Evolutionary conservation across 2,888 invertebrate genomes (phyloP), one percentile per base, ranked within the genome.

Genomic region (Agonopterix heracliana): DNA sequence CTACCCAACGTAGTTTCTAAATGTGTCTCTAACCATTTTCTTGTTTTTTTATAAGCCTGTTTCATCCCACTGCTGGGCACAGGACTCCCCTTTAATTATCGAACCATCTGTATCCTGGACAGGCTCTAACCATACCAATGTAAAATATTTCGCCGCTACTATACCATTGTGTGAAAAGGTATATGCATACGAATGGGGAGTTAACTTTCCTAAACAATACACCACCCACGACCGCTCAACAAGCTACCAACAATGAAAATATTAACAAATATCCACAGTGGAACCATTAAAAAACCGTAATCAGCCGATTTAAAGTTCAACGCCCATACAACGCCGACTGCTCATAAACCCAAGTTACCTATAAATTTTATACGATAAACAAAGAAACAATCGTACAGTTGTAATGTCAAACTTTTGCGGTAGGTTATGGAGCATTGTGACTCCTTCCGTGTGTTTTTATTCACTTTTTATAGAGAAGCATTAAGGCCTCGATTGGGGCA

Each of bases 281-380:
- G 72, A 46, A 68, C 76, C 77, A 83, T 83, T 82, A 81, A 84
- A 80, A 83, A 81, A 71, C 74, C 77, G 78, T 83, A 84, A 85
- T 85, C 80, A 79, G 71, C 66, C 75, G 76, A 80, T 82, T 78
- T 68, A 74, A 71, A 79, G 87, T 82, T 87, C 86, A 83, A 80
- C 71, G 81, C 63, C 78, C 80, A 77, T 67, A 72, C 68, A 67
- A 66, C 66, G 69, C 60, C 11, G 57, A 60, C 26, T 26, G 61
- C 66, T 69, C 74, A 66, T 80, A 81, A 78, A 79, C 71, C 65
- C 71, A 68, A 65, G 70, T 73, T 68, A 68, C 74, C 66, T 72
- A 73, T 76, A 76, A 83, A 81, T 78, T 78, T 75, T 74, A 78
- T 79, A 74, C 76, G 74, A 81, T 81, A 85, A 83, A 86, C 85